Evolutionary conservation across 2,888 invertebrate species (phyloP), one percentile per base, ranked within the genome.

Genomic region (Melinaea marsaeus): DNA sequence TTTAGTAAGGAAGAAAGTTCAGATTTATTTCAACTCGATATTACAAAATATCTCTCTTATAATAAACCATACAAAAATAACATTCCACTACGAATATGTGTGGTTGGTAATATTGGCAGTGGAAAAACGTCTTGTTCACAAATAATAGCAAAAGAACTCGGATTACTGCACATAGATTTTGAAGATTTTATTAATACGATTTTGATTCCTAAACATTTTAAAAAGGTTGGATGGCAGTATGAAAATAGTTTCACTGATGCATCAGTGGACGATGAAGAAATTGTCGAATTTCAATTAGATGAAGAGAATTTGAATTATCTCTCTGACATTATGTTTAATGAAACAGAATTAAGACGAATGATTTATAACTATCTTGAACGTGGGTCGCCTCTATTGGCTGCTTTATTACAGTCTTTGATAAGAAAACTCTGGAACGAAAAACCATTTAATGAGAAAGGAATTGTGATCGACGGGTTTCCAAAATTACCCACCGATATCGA

Each of bases 391-490:
- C 73, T 94, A 33, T 77, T 91, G 9, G 74, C 89, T 1, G 69
- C 76, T 33, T 77, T 92, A 13, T 75, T 92, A 71, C 83, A 86
- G 63, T 85, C 85, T 70, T 70, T 92, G 46, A 72, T 93, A 42
- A 79, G 78, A 35, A 84, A 79, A 42, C 79, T 92, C 37, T 94
- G 93, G 93, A 91, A 90, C 72, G 75, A 89, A 58, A 77, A 88
- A 58, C 92, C 93, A 0, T 91, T 85, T 73, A 79, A 77, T 32
- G 72, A 76, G 4, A 81, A 79, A 22, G 93, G 94, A 4, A 86
- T 94, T 74, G 84, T 94, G 51, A 75, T 94, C 48, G 93, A 94
- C 76, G 93, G 92, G 60, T 94, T 92, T 81, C 94, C 94, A 7
- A 92, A 86, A 76, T 78, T 91, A 64, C 77, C 88, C 5, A 79